Conservation (phyloP, 92 coral and sea anemone species). For the Galaxea fascicularis region DNA sequence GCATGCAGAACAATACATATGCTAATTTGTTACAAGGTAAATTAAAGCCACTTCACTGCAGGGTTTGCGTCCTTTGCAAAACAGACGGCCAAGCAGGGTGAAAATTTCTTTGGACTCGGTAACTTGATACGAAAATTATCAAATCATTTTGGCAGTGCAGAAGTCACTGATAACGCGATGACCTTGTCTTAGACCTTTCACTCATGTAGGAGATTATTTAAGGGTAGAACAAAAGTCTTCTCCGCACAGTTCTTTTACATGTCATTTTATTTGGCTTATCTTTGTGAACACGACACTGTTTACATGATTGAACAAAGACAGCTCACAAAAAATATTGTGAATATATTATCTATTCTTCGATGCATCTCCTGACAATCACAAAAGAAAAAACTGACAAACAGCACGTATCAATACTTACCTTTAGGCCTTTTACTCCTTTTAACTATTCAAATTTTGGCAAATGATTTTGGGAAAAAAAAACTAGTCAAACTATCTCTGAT, state of each 20-base stretch:
- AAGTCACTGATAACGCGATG: background rate
- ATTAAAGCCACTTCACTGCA: background rate
- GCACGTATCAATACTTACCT: constrained; percentile 14
- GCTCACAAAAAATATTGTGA: background rate
- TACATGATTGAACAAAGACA: background rate
- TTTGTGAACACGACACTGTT: background rate
- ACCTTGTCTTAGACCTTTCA: background rate
- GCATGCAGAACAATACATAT: constrained; percentile 9
- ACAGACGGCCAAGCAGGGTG: background rate
- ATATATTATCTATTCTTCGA: background rate
- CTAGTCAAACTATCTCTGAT: too few relatives aligned
- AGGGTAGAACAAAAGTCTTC: background rate
- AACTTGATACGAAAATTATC: constrained; percentile 2
- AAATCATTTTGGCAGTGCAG: background rate
- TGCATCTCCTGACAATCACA: background rate
- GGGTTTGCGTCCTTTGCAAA: background rate
- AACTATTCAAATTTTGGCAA: background rate
- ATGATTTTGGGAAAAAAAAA: too few relatives aligned
- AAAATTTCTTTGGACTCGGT: background rate
- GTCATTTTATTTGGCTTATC: constrained; percentile 4
- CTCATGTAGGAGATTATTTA: constrained; percentile 15
- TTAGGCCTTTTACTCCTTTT: background rate
- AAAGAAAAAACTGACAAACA: background rate
- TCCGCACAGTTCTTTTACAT: background rate
- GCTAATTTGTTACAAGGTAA: constrained; percentile 9